A percentile compares a stretch with the other conserved stretches of the same genome.
These are phyloP conservation scores for Catocala nupta DNA, from an alignment of 2,888 invertebrate genomes.

Conservation along the genomic window DNA sequence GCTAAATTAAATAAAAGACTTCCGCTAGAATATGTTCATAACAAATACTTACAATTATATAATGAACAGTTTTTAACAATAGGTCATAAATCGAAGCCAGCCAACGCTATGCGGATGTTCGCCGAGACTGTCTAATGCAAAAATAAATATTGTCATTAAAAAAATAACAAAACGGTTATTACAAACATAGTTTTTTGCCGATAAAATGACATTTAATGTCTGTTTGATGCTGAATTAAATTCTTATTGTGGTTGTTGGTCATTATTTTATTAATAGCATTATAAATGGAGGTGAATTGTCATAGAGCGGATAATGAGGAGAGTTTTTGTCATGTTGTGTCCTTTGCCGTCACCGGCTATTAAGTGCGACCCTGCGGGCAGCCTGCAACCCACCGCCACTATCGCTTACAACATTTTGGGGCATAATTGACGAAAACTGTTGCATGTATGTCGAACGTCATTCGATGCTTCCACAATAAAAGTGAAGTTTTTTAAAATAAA, in stretches of 20 bases:
- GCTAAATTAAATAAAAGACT: no score
- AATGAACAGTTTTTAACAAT: constrained; percentile 52
- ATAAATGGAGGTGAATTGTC: constrained; percentile 81
- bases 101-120: constrained; percentile 60
- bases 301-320: constrained; percentile 68
- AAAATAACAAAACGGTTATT: constrained; percentile 68
- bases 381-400: constrained; percentile 23
- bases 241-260: constrained; percentile 55
- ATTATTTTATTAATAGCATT: constrained; percentile 85
- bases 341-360: constrained; percentile 67
- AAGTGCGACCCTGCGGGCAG: constrained; percentile 49
- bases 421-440: constrained; percentile 45
- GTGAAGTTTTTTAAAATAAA: constrained; percentile 24
- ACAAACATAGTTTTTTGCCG: constrained; percentile 65
- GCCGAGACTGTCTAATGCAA: constrained; percentile 66
- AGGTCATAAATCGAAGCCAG: constrained; percentile 57
- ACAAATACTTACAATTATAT: constrained; percentile 1
- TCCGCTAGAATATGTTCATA: no score
- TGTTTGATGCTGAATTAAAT: constrained; percentile 78
- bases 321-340: constrained; percentile 75
- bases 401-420: constrained; percentile 44
- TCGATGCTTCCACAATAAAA: constrained; percentile 26
- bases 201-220: constrained; percentile 82
- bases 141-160: constrained; percentile 69
- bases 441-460: constrained; percentile 33